Percentiles rank a stretch among this genome's conserved stretches.
phyloP scores from a whole-genome alignment of 2,888 invertebrate genomes.

The Nysson spinosus region DNA sequence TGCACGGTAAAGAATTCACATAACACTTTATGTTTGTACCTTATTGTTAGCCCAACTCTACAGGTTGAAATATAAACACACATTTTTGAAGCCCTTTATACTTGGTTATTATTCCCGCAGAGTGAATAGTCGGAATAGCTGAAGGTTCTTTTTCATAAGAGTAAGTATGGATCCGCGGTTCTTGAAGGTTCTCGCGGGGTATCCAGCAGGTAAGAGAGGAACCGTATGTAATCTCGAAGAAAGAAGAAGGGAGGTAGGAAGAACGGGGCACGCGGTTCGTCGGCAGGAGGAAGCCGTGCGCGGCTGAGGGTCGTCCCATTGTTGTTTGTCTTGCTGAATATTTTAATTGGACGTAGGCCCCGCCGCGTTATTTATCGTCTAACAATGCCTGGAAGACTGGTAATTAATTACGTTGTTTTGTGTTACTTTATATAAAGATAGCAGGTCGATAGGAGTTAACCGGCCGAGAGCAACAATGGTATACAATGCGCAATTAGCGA shows the following conservation, averaged over 20 bases:
- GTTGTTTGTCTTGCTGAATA: constrained; percentile 77
- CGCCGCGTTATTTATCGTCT: constrained; percentile 75
- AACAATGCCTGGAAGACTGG: constrained; percentile 76
- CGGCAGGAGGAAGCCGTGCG: constrained; percentile 34
- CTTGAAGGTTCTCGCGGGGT: background rate
- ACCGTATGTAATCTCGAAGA: constrained; percentile 35
- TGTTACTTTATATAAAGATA: constrained; percentile 77
- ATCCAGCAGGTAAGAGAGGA: constrained; percentile 18
- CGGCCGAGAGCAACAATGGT: constrained; percentile 70
- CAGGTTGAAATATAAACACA: too few species aligned
- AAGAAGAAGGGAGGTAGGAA: constrained; percentile 40
- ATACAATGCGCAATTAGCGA: constrained; percentile 76
- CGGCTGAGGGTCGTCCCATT: constrained; percentile 67
- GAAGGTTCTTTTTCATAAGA: too few species aligned
- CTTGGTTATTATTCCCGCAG: too few species aligned
- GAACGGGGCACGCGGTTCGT: constrained; percentile 14
- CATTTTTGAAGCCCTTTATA: too few species aligned
- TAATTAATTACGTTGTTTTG: constrained; percentile 77
- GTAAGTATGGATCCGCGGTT: background rate
- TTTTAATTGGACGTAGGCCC: constrained; percentile 74
- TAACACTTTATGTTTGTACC: too few species aligned
- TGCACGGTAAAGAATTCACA: too few species aligned
- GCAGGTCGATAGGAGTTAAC: constrained; percentile 75
- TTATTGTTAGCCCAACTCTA: too few species aligned
- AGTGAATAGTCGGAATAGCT: too few species aligned